Evolutionary conservation across 2,797 vertebrate genomes (phyloP).

Genomic region (Alosa sapidissima): DNA sequence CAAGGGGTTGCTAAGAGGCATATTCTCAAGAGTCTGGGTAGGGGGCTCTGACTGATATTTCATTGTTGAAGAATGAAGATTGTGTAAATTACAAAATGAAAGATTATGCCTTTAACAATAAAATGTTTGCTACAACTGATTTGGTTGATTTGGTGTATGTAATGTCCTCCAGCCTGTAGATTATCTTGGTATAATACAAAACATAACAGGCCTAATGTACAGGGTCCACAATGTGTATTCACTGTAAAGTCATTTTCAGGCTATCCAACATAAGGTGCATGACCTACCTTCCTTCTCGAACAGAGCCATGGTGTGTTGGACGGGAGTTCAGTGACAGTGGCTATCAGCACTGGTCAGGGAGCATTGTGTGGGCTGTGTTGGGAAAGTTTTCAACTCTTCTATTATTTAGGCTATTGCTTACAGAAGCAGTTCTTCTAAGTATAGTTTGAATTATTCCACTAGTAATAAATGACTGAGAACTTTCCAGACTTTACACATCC

Average conservation of each 20-base stretch:
- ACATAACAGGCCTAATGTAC: too few species aligned
- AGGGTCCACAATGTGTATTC: not conserved
- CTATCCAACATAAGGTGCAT: not conserved
- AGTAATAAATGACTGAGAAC: not conserved
- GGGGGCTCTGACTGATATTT: constrained; percentile 28
- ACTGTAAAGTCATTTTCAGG: constrained; percentile 2
- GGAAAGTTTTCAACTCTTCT: not conserved
- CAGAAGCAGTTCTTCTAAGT: not conserved
- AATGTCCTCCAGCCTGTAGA: too few species aligned
- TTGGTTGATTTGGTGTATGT: not conserved
- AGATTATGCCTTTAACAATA: constrained; percentile 37
- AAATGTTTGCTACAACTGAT: constrained; percentile 20
- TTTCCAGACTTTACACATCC: not conserved
- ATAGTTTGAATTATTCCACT: not conserved
- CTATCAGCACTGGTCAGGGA: not conserved
- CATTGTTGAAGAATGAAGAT: constrained; percentile 29
- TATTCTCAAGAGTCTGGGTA: constrained; percentile 15
- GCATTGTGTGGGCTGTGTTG: not conserved
- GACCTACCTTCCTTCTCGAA: not conserved
- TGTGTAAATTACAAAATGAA: constrained; percentile 29
- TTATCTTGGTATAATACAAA: too few species aligned
- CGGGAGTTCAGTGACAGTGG: not conserved
- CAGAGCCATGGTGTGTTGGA: not conserved
- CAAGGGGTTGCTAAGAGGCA: not conserved
- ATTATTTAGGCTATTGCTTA: not conserved